phyloP scores from a whole-genome alignment of 1,140 invertebrate genomes.

The Wasmannia auropunctata region DNA sequence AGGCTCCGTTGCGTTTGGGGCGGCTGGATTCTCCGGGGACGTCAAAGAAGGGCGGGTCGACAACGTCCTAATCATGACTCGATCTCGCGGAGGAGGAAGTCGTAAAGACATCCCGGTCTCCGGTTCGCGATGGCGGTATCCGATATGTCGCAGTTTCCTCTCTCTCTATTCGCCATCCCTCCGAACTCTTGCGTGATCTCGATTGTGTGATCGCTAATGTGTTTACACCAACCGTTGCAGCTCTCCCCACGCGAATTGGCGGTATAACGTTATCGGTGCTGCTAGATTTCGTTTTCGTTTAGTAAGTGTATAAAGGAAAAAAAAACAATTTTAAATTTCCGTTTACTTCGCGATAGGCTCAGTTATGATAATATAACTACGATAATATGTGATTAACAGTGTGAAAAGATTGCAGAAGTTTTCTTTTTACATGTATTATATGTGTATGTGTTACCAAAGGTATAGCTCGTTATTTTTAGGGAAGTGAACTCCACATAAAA shows the following conservation, averaged over 20 bases:
- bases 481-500: neutral
- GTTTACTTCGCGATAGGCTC: neutral
- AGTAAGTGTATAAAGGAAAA: neutral
- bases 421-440: neutral
- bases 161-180: slow-evolving; percentile 12
- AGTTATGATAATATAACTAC: neutral
- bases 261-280: neutral
- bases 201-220: slow-evolving; percentile 42
- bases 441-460: neutral
- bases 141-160: slow-evolving; percentile 52
- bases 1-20: neutral
- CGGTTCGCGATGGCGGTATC: slow-evolving; percentile 39
- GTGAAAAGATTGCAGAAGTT: neutral
- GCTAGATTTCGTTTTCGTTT: neutral
- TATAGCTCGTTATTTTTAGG: neutral
- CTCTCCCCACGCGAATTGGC: neutral
- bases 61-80: slow-evolving; percentile 50
- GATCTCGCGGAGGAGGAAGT: slow-evolving; percentile 50
- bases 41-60: slow-evolving; percentile 44
- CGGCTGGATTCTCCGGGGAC: slow-evolving; percentile 19
- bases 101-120: slow-evolving; percentile 24
- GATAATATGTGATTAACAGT: neutral
- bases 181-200: slow-evolving; percentile 8
- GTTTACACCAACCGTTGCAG: slow-evolving; percentile 22
- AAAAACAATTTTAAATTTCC: neutral